Evolutionary conservation across 2,888 invertebrate species (phyloP), one percentile per base, ranked within the genome.

Genomic region (Philopedon plagiatum): DNA sequence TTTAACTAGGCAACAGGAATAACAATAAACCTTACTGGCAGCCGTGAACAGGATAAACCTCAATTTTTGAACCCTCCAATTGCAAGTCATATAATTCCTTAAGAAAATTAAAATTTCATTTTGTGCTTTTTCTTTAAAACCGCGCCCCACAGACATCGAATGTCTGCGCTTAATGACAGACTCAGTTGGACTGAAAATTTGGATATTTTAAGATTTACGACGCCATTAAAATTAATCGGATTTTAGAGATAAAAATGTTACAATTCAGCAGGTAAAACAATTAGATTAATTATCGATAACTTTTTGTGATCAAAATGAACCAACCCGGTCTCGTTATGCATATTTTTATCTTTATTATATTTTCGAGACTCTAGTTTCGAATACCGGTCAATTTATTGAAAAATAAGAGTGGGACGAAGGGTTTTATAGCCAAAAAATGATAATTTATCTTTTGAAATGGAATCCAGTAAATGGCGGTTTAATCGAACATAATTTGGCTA

Each of bases 141-240:
- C n/a, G n/a, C n/a, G n/a, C n/a, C n/a, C n/a, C n/a, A n/a, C n/a
- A n/a, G n/a, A n/a, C n/a, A n/a, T n/a, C n/a, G n/a, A n/a, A n/a
- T n/a, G n/a, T n/a, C n/a, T n/a, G n/a, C n/a, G n/a, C n/a, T 26
- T 19, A 65, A 65, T 15, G 7, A 65, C 29, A 34, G 29, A 57
- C 39, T 8, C 39, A 64, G 13, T 26, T 41, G 18, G 26, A 64
- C 56, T 37, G 56, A 5, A 58, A 58, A 41, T 39, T 61, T 46
- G 29, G 26, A 61, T 61, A 29, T 61, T n/a, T 23, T 1, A 44
- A 56, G 39, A 57, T 65, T 66, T 46, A 44, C 46, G 29, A 46
- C 46, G 19, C 46, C 58, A 57, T 66, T 46, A 46, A 66, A 21
- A 58, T 66, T 44, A 57, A 66, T 66, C 58, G 37, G 58, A 51